Conservation (phyloP, 2,888 invertebrate genomes). For the Trichopria drosophilae region DNA sequence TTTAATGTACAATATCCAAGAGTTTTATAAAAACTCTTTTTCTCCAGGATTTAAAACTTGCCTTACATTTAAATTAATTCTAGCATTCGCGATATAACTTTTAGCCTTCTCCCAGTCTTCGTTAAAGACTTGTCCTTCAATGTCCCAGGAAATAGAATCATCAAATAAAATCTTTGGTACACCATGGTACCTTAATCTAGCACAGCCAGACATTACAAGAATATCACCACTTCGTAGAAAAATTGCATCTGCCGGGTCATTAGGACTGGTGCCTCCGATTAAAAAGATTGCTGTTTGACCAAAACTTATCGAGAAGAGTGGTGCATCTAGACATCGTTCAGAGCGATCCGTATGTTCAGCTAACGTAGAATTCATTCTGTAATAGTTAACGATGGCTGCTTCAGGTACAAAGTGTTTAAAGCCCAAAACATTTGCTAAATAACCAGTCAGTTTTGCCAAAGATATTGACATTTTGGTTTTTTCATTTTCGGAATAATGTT, state of each 20-base stretch:
- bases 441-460: slow-evolving; percentile 66
- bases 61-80: slow-evolving; percentile 93
- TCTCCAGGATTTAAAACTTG: slow-evolving; percentile 78
- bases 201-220: slow-evolving; percentile 83
- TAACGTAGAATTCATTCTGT: slow-evolving; percentile 88
- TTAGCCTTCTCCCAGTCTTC: slow-evolving; percentile 47
- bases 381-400: slow-evolving; percentile 96
- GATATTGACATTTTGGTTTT: slow-evolving; percentile 75
- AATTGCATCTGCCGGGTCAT: slow-evolving; percentile 70
- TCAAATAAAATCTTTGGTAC: slow-evolving; percentile 81
- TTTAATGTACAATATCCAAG: slow-evolving; percentile 1
- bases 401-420: slow-evolving; percentile 73
- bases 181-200: slow-evolving; percentile 89
- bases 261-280: slow-evolving; percentile 78
- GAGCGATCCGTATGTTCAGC: slow-evolving; percentile 95
- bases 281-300: slow-evolving; percentile 94
- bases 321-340: slow-evolving; percentile 81
- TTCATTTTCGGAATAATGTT: slow-evolving; percentile 75
- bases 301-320: slow-evolving; percentile 92
- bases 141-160: slow-evolving; percentile 59
- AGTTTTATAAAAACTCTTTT: slow-evolving; percentile 17
- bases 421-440: slow-evolving; percentile 66
- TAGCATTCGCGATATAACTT: slow-evolving; percentile 59
- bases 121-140: slow-evolving; percentile 12
- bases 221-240: slow-evolving; percentile 88